Percentiles rank a stretch among this genome's conserved stretches.
Conservation (phyloP, 1,140 invertebrate species). For the Euwallacea similis region DNA sequence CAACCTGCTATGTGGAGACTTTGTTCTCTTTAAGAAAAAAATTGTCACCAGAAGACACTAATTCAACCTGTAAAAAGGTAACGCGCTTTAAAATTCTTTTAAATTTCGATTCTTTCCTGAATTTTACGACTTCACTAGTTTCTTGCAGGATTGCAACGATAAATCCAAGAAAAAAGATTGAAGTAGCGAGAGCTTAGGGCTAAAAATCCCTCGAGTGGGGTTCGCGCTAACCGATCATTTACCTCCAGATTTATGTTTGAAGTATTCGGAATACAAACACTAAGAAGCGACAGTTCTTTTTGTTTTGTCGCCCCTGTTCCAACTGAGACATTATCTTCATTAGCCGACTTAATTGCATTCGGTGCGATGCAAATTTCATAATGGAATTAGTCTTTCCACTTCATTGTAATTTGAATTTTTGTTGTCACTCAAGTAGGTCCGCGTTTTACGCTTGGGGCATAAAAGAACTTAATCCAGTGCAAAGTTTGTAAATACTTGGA, state of each 20-base stretch:
- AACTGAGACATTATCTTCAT: neutral
- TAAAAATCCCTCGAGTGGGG: conserved; percentile 53
- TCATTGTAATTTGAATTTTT: neutral
- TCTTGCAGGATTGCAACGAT: conserved; percentile 54
- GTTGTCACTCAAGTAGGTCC: neutral
- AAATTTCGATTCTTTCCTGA: conserved; percentile 15
- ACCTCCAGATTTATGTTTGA: conserved; percentile 53
- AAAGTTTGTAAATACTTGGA: no score
- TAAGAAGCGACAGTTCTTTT: conserved; percentile 19
- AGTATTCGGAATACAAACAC: conserved; percentile 53
- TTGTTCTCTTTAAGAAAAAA: no score
- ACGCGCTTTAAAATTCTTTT: no score
- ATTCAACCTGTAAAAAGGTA: no score
- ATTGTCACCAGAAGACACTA: no score
- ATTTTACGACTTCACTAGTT: conserved; percentile 49
- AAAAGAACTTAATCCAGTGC: no score
- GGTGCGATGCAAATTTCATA: no score
- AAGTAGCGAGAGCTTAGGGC: conserved; percentile 42
- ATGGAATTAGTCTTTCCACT: neutral
- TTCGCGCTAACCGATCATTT: conserved; percentile 55
- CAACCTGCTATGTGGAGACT: no score
- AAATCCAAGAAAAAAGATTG: conserved; percentile 53
- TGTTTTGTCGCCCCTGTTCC: conserved; percentile 9
- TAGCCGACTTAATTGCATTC: conserved; percentile 4
- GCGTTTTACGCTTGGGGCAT: no score